Percentiles rank a stretch among this genome's conserved stretches.
Evolutionary conservation across 92 coral and sea anemone species (phyloP).

Genomic region (Phymanthus crucifer): DNA sequence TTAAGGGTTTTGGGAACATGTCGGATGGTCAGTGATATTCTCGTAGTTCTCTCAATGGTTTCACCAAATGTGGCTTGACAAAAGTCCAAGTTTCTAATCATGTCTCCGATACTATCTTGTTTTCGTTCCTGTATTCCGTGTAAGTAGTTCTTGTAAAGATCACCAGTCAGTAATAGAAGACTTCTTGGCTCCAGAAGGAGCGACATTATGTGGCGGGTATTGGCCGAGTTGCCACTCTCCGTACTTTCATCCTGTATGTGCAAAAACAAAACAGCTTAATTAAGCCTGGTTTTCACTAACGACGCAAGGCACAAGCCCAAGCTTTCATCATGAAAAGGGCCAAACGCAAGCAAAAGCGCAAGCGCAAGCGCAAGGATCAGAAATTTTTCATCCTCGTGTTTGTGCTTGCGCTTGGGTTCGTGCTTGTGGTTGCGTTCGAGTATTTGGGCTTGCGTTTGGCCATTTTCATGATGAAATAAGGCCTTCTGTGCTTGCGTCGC

Average conservation of each 20-base stretch:
- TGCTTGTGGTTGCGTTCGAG: too few species aligned
- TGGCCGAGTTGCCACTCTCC: constrained; percentile 7
- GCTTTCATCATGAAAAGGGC: too few species aligned
- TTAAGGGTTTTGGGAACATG: constrained; percentile 91
- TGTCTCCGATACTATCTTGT: constrained; percentile 54
- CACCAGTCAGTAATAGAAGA: constrained; percentile 70
- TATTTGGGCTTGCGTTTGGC: too few species aligned
- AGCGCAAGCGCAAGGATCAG: too few species aligned
- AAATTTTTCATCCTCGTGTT: too few species aligned
- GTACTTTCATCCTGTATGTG: neutral
- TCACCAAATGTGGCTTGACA: constrained; percentile 61
- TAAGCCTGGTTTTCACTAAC: too few species aligned
- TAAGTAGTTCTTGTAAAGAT: constrained; percentile 79
- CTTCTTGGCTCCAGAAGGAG: constrained; percentile 87
- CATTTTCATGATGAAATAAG: too few species aligned
- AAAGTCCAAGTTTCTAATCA: constrained; percentile 56
- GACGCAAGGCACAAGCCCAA: too few species aligned
- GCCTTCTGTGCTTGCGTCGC: too few species aligned
- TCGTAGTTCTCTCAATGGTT: constrained; percentile 59
- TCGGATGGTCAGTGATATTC: constrained; percentile 90
- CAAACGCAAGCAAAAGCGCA: too few species aligned
- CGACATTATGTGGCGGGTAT: constrained; percentile 85
- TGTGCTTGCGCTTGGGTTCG: too few species aligned
- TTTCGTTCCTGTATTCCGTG: constrained; percentile 82
- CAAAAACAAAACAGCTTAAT: too few species aligned